Evolutionary conservation across 2,113 vertebrate genomes (phyloP).

Genomic region (Amphilophus citrinellus): DNA sequence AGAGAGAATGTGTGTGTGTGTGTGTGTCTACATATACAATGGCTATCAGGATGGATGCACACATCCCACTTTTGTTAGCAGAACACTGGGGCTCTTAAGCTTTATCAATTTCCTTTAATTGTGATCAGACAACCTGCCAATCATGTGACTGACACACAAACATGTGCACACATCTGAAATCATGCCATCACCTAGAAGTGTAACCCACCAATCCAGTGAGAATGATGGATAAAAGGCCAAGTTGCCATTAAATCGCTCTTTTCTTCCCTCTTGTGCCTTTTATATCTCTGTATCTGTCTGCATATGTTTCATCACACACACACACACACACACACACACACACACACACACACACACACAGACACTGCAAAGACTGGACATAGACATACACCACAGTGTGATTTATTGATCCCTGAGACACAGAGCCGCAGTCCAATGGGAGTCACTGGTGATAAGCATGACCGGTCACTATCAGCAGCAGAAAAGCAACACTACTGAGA

Average conservation of each 20-base stretch:
- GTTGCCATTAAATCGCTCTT: conserved; percentile 44
- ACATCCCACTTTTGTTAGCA: conserved; percentile 73
- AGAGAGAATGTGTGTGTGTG: conserved; percentile 5
- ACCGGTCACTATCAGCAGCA: conserved; percentile 50
- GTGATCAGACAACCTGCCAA: conserved; percentile 69
- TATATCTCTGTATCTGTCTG: conserved; percentile 16
- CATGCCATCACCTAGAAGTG: conserved; percentile 3
- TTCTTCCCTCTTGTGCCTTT: conserved; percentile 40
- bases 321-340: background rate
- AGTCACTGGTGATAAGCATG: conserved; percentile 57
- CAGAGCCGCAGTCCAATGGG: conserved; percentile 54
- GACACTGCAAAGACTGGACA: conserved; percentile 7
- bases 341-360: conserved; percentile 17
- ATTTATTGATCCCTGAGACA: conserved; percentile 68
- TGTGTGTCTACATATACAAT: conserved; percentile 33
- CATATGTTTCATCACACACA: background rate
- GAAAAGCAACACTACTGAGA: conserved; percentile 34
- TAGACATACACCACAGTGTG: conserved; percentile 17
- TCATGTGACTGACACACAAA: conserved; percentile 44
- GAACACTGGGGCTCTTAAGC: conserved; percentile 61
- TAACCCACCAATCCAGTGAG: conserved; percentile 34
- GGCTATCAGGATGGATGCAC: conserved; percentile 42
- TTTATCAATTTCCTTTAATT: conserved; percentile 77
- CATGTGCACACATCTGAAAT: conserved; percentile 9
- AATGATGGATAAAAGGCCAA: conserved; percentile 51